Evolutionary conservation across 2,888 invertebrate species (phyloP).

Genomic region (Labia minor): DNA sequence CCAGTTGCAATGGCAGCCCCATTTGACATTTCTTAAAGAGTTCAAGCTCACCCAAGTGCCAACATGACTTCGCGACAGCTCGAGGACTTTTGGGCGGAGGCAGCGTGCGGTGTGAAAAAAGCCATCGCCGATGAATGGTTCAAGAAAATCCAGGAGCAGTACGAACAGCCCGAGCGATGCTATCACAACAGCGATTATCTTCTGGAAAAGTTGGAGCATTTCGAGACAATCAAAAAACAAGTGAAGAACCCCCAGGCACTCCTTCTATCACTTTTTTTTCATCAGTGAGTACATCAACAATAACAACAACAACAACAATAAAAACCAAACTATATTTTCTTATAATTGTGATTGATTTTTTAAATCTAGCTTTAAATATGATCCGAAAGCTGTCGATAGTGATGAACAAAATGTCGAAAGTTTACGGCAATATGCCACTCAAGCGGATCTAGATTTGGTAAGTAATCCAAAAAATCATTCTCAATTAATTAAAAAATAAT

Average conservation of each 20-base stretch:
- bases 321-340: not conserved
- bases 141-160: slow-evolving; percentile 34
- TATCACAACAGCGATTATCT: slow-evolving; percentile 42
- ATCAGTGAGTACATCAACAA: slow-evolving; percentile 41
- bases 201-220: slow-evolving; percentile 39
- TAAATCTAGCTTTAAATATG: slow-evolving; percentile 42
- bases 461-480: not conserved
- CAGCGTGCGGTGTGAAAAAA: slow-evolving; percentile 33
- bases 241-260: slow-evolving; percentile 40
- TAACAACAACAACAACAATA: not conserved
- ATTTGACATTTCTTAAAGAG: not conserved
- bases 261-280: slow-evolving; percentile 44
- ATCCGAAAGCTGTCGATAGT: slow-evolving; percentile 44
- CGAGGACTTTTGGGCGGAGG: slow-evolving; percentile 36
- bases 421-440: slow-evolving; percentile 42
- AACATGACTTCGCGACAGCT: slow-evolving; percentile 22
- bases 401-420: slow-evolving; percentile 44
- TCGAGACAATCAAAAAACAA: slow-evolving; percentile 36
- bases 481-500: slow-evolving; percentile 17
- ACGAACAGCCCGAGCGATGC: slow-evolving; percentile 38
- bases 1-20: not conserved
- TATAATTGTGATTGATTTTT: not conserved
- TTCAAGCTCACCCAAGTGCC: not conserved
- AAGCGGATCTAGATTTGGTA: slow-evolving; percentile 35
- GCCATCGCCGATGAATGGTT: slow-evolving; percentile 36